A percentile compares a stretch with the other conserved stretches of the same genome.
Evolutionary conservation across 2,797 vertebrate genomes (phyloP).

Genomic region (Phataginus tetradactyla): DNA sequence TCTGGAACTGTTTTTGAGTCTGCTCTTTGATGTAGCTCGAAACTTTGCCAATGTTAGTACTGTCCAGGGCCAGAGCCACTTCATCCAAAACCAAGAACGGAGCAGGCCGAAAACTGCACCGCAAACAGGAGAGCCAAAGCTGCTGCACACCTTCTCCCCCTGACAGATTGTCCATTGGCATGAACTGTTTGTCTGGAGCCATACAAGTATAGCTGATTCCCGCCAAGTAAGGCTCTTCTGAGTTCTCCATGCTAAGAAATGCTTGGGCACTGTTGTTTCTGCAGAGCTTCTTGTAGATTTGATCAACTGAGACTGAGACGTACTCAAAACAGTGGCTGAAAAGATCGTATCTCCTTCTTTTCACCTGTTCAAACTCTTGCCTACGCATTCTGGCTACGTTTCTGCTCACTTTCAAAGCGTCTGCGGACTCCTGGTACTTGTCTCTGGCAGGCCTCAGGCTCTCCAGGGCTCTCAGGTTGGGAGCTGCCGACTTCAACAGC

Average conservation of each 20-base stretch:
- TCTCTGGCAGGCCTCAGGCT: conserved; percentile 89
- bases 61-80: too few species aligned
- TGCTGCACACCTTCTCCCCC: conserved; percentile 96
- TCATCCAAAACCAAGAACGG: too few species aligned
- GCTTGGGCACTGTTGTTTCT: conserved; percentile 96
- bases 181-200: conserved; percentile 96
- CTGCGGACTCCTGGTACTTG: conserved; percentile 89
- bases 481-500: conserved; percentile 89
- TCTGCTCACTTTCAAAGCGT: conserved; percentile 93
- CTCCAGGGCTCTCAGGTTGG: conserved; percentile 93
- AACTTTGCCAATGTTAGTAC: too few species aligned
- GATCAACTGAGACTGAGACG: conserved; percentile 91
- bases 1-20: too few species aligned
- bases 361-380: conserved; percentile 93
- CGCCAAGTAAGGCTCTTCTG: conserved; percentile 96
- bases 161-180: conserved; percentile 98
- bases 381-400: conserved; percentile 87
- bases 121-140: conserved; percentile 95
- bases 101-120: conserved; percentile 84
- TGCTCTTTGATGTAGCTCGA: too few species aligned
- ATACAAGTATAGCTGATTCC: conserved; percentile 96
- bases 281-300: conserved; percentile 96
- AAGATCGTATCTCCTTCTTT: conserved; percentile 88
- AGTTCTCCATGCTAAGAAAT: conserved; percentile 94
- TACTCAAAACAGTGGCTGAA: conserved; percentile 96